Evolutionary conservation across 2,888 invertebrate genomes (phyloP), one percentile per base, ranked within the genome.

Genomic region (Aspidapion aeneum): DNA sequence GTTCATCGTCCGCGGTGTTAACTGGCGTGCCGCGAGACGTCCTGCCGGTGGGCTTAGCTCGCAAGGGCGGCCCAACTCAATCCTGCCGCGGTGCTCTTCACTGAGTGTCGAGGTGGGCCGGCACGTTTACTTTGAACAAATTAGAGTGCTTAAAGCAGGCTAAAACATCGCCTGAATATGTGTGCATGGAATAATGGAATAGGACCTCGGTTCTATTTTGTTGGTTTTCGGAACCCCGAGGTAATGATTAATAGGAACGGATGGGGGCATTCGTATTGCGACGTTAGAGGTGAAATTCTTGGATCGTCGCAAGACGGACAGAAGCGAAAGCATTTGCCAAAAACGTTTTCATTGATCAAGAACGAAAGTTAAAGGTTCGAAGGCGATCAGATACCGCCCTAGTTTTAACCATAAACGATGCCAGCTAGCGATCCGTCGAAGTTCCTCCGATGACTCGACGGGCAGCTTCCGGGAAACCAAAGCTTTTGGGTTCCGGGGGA

Each of bases 341-440:
- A 83, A 82, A 84, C 83, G 84, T 84, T 84, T 85, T 86, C 85
- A 84, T 86, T 85, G 84, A 85, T 85, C 84, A 85, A 84, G 85
- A 84, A 85, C 83, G 83, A 84, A 85, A 84, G 85, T 86, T 83
- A 83, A 85, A 84, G 85, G 85, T 82, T 85, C 85, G 85, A 86
- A 86, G 85, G 83, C 85, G 85, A 86, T 73, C 69, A 73, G 71
- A 72, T 73, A 70, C 72, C 72, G 72, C 69, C 86, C 82, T 83
- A 83, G 83, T 84, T 83, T n/a, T n/a, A n/a, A n/a, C n/a, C n/a
- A n/a, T n/a, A n/a, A n/a, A n/a, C n/a, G n/a, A n/a, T n/a, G n/a
- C n/a, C n/a, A n/a, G n/a, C n/a, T n/a, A 61, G 49, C 57, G 57
- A 86, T 86, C 83, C 79, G 84, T 78, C 80, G 80, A 81, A 77